Evolutionary conservation across 2,797 vertebrate species (phyloP), one percentile per base, ranked within the genome.

Genomic region (Rhinichthys osculus): DNA sequence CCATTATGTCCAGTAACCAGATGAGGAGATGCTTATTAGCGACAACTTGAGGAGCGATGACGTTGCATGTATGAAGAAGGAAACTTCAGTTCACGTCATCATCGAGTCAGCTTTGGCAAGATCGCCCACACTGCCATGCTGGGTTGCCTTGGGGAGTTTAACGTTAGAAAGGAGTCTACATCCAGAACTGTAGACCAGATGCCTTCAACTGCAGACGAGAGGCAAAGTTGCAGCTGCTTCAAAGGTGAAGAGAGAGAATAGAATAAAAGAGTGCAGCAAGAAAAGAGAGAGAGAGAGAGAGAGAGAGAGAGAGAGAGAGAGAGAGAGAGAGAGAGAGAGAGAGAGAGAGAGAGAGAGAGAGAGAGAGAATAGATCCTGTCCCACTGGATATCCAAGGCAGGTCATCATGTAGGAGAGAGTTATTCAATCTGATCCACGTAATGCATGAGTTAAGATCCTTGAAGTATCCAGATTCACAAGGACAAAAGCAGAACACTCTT

Each of bases 301-400:
- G 83, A 72, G 90, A 86, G 87, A 89, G 90, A 89, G 50, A 52
- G 16, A 52, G 50, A 52, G 50, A 52, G 50, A 52, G 50, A 52
- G 50, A 52, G 47, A 50, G 47, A 50, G 47, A 16, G 14, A 50
- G 47, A 50, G 47, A 50, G 44, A 44, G 44, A 44, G 44, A 47
- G 44, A 44, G 42, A 44, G 42, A 42, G 42, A 42, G 42, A 42
- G 42, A 42, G 42, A 44, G 42, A 44, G 42, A 44, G 42, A 42
- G 42, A 42, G 42, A 44, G 42, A 44, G 42, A 5, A 87, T 81
- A 71, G 85, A 89, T 85, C 89, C 87, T 40, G 47, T 89, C 95
- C 93, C 94, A 72, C 89, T 59, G 94, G 95, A 93, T 91, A 94
- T 93, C 74, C 52, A 88, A 77, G 93, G 91, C 93, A 93, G 95